A percentile compares a stretch with the other conserved stretches of the same genome.
Conservation (phyloP, 2,797 vertebrate species). For the Borostomias antarcticus region DNA sequence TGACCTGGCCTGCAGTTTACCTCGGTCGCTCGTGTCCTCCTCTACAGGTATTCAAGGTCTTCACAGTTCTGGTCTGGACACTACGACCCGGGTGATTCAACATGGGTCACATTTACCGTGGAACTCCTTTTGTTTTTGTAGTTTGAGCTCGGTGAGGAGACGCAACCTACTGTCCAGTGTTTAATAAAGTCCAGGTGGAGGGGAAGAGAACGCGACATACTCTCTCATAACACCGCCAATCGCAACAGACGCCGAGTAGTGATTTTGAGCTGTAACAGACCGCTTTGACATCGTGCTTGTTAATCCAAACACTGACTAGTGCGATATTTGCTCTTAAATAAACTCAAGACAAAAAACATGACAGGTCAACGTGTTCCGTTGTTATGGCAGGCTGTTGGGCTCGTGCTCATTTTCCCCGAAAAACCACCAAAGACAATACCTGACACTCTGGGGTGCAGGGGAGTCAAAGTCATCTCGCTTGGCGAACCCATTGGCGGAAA, state of each 20-base stretch:
- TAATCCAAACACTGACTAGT: not conserved
- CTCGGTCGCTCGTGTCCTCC: not conserved
- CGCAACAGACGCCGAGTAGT: not conserved
- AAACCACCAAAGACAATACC: constrained; percentile 24
- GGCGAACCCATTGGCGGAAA: constrained; percentile 28
- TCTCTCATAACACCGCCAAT: not conserved
- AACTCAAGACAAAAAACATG: not conserved
- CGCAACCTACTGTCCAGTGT: not conserved
- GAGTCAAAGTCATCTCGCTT: constrained; percentile 35
- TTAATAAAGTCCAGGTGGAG: constrained; percentile 40
- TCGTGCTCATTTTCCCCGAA: constrained; percentile 7
- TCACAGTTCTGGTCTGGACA: constrained; percentile 36
- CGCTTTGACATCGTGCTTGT: not conserved
- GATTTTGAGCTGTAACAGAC: not conserved
- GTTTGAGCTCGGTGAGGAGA: constrained; percentile 18
- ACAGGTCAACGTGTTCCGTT: not conserved
- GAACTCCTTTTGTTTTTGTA: constrained; percentile 35
- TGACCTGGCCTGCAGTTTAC: constrained; percentile 1
- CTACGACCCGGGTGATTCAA: constrained; percentile 28
- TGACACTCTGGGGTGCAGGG: constrained; percentile 19
- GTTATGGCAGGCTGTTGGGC: not conserved
- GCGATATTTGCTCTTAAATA: not conserved
- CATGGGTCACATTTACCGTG: constrained; percentile 4
- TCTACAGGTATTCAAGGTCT: not conserved
- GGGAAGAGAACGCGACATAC: constrained; percentile 21